phyloP scores from a whole-genome alignment of 2,797 vertebrate species.

The Rallus crepitans region DNA sequence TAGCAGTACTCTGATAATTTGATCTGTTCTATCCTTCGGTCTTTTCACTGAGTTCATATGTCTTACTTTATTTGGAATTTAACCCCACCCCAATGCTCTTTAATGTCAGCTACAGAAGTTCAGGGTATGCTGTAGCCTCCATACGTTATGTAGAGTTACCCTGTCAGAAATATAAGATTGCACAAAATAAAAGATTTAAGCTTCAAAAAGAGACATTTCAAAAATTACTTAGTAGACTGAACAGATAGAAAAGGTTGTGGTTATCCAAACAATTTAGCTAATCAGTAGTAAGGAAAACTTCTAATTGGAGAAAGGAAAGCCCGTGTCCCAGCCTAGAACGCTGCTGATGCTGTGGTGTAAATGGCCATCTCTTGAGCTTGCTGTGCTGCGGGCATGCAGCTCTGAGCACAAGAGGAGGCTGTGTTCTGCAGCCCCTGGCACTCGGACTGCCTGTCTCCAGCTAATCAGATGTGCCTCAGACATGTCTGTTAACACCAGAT shows the following conservation, averaged over 20 bases:
- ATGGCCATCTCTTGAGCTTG: not conserved
- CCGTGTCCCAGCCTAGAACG: not conserved
- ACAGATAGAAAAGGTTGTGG: not conserved
- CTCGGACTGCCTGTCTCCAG: not conserved
- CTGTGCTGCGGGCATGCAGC: not conserved
- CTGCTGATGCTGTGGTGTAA: fast-evolving
- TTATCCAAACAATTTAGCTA: not conserved
- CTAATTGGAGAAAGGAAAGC: not conserved
- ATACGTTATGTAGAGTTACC: not conserved
- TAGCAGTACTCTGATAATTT: not conserved
- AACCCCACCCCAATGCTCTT: not conserved
- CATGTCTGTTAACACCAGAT: not conserved
- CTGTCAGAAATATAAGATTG: not conserved
- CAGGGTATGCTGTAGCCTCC: not conserved
- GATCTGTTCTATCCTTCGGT: not conserved
- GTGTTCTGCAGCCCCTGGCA: too few species aligned
- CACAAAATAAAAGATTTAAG: not conserved
- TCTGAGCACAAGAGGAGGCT: not conserved
- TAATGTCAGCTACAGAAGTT: not conserved
- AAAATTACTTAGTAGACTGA: not conserved
- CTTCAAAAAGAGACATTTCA: not conserved
- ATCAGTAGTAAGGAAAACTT: not conserved
- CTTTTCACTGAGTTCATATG: not conserved
- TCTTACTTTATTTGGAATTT: not conserved
- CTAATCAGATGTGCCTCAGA: not conserved